These are phyloP conservation scores for Oryzias celebensis DNA, from an alignment of 2,113 vertebrate species.

Conservation along the genomic window DNA sequence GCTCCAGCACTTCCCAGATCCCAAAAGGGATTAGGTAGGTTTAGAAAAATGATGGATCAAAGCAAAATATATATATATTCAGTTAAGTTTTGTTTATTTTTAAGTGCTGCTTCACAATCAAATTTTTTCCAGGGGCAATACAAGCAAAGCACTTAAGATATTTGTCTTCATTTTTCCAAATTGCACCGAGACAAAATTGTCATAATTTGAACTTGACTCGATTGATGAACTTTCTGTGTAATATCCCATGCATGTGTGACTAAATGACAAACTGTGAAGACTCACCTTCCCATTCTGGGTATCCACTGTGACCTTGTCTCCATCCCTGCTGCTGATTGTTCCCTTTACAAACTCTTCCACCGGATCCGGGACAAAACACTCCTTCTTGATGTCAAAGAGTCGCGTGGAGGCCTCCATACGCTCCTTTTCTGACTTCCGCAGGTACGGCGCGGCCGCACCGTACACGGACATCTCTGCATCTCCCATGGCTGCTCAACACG, in stretches of 20 bases:
- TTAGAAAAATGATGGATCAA: no score
- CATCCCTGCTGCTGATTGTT: conserved; percentile 78
- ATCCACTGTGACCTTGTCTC: conserved; percentile 82
- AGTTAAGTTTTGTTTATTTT: no score
- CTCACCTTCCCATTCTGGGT: conserved; percentile 82
- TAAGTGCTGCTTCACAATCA: no score
- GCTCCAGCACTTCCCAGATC: no score
- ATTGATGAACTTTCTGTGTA: background rate
- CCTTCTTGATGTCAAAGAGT: conserved; percentile 84
- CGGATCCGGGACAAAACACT: conserved; percentile 82
- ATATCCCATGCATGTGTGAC: background rate
- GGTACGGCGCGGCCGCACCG: conserved; percentile 79
- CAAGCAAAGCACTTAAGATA: no score
- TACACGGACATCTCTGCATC: conserved; percentile 82
- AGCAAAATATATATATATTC: no score
- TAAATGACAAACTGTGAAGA: background rate
- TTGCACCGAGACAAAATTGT: no score
- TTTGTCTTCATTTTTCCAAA: no score
- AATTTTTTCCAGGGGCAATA: no score
- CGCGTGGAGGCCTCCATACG: conserved; percentile 86
- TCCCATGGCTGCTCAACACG: conserved; percentile 69
- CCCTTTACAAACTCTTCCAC: conserved; percentile 85
- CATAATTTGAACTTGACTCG: no score
- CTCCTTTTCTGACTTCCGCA: conserved; percentile 86
- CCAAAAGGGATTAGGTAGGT: no score